A percentile compares a stretch with the other conserved stretches of the same genome.
These are phyloP conservation scores for Chaetodon trifascialis DNA, from an alignment of 2,113 vertebrate genomes.

Conservation along the genomic window DNA sequence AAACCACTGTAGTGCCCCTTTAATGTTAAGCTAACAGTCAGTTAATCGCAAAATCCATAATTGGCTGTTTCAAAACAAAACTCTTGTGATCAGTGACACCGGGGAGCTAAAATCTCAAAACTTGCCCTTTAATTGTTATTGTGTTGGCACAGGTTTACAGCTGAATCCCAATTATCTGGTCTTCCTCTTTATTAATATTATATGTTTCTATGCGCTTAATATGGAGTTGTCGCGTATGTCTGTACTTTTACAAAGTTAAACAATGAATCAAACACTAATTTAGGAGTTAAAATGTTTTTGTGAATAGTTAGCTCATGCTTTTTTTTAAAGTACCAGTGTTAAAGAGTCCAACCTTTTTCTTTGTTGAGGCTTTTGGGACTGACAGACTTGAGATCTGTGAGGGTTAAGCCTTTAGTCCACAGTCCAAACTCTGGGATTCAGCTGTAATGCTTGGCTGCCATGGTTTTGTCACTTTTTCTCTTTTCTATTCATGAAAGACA, in stretches of 20 bases:
- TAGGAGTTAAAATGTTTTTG: not conserved
- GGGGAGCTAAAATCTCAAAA: slow-evolving; percentile 20
- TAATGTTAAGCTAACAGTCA: not conserved
- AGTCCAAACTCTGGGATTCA: slow-evolving; percentile 44
- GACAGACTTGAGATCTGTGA: not conserved
- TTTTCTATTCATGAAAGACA: slow-evolving; percentile 26
- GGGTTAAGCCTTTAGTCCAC: slow-evolving; percentile 18
- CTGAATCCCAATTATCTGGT: slow-evolving; percentile 40
- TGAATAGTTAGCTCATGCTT: not conserved
- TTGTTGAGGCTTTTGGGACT: slow-evolving; percentile 17
- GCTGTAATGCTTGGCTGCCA: slow-evolving; percentile 22
- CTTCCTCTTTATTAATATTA: slow-evolving; percentile 17
- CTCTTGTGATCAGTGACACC: not conserved
- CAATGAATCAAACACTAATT: not conserved
- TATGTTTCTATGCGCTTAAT: not conserved
- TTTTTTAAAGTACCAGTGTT: slow-evolving; percentile 7
- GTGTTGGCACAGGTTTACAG: slow-evolving; percentile 31
- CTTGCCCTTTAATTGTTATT: slow-evolving; percentile 7
- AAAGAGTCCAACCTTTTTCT: not conserved
- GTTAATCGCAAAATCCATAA: not conserved
- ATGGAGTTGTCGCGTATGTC: not conserved
- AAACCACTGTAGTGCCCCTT: not conserved
- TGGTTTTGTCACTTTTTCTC: slow-evolving; percentile 34
- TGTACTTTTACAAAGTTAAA: slow-evolving; percentile 3
- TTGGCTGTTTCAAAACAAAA: not conserved